Base-by-base conservation (phyloP, 2,888 invertebrate genomes). In the Chorisops tibialis region DNA sequence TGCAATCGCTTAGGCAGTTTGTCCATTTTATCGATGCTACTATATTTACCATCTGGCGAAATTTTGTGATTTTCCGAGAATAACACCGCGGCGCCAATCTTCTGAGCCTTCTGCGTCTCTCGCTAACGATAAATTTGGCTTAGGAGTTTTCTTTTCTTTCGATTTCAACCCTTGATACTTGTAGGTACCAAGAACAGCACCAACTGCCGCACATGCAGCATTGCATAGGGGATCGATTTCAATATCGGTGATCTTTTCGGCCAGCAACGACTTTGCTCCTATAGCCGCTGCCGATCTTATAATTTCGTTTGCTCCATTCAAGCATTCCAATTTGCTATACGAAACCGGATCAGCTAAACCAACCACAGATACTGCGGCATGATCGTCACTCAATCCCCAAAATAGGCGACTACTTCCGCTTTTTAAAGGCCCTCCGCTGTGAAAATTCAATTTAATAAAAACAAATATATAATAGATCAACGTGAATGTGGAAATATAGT, bases 181-280 rank as follows among this genome's bases (percentile, higher is more conserved):
- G 83, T 84, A 88, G 3, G 83, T 75, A 4, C 82, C 82, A 30
- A 90, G 79, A 11, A 79, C 75, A 1, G 86, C 82, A 1, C 88
- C 89, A 75, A 90, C 89, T 1, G 89, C 89, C 16, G 88, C 83
- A 7, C 87, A 87, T 74, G 87, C 87, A 1, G 88, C 83, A 71
- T 87, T 83, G 0, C 86, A 87, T 72, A 88, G 87, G 9, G 87
- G 85, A 72, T 90, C 91, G 1, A 89, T 79, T 65, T 81, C 80
- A 19, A 89, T 81, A 37, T 77, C 71, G 38, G 74, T 76, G 2
- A 84, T 81, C 22, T 74, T 71, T 38, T 83, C 73, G 3, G 74
- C 70, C 63, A 81, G 80, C 5, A 86, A 72, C 1, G 82, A 82
- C 64, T 73, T 75, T 21, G 82, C 80, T 2, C 84, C 86, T 3